phyloP scores from a whole-genome alignment of 2,888 invertebrate species.

The Stegophylla sp. region DNA sequence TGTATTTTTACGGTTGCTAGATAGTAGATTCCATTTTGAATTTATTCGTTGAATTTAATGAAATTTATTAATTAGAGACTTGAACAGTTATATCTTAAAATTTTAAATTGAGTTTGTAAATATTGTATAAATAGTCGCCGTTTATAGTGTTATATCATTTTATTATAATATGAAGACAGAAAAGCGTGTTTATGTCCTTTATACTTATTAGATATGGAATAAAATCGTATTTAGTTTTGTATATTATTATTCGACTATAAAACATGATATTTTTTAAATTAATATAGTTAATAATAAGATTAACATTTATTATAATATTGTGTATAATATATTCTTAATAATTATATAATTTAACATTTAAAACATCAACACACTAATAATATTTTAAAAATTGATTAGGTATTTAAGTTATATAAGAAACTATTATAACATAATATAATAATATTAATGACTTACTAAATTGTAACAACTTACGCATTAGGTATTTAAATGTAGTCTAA shows the following conservation, averaged over 20 bases:
- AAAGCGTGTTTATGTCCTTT: not conserved
- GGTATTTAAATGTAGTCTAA: slow-evolving; percentile 13
- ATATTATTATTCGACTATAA: slow-evolving; percentile 1
- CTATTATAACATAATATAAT: slow-evolving; percentile 26
- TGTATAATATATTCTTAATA: slow-evolving; percentile 41
- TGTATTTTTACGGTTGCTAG: no score
- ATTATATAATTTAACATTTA: slow-evolving; percentile 51
- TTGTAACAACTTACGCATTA: slow-evolving; percentile 4
- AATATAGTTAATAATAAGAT: slow-evolving; percentile 5
- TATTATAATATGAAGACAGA: no score
- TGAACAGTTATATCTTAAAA: no score
- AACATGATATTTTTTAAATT: not conserved
- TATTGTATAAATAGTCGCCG: no score
- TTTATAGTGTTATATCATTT: no score
- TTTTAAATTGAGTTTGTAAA: no score
- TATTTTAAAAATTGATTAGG: slow-evolving; percentile 8
- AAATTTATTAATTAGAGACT: no score
- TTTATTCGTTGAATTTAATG: no score
- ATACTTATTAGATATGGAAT: not conserved
- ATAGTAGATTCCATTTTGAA: no score
- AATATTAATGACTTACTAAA: slow-evolving; percentile 37
- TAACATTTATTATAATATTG: slow-evolving; percentile 35
- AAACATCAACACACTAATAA: slow-evolving; percentile 51
- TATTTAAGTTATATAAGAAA: slow-evolving; percentile 2
- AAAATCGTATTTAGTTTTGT: not conserved